These are phyloP conservation scores for Megaustenia siamemsis DNA, from an alignment of 2,888 invertebrate genomes.

Conservation along the genomic window DNA sequence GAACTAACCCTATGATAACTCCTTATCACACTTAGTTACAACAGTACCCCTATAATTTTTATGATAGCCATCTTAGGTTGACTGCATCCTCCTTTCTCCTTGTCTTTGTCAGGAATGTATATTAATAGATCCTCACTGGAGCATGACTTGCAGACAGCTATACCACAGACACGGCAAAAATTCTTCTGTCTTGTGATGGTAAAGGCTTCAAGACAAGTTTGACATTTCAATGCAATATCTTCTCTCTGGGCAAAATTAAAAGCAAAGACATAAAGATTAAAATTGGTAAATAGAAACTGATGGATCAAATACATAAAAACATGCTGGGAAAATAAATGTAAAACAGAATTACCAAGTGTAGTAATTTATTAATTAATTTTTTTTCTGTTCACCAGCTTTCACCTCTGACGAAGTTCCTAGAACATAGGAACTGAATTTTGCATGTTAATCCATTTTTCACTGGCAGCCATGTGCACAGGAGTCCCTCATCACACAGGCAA, in stretches of 20 bases:
- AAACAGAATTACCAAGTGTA: too few relatives aligned
- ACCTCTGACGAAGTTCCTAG: too few relatives aligned
- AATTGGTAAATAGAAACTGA: too few relatives aligned
- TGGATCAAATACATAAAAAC: too few relatives aligned
- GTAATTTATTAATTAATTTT: too few relatives aligned
- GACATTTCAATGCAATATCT: conserved; percentile 64
- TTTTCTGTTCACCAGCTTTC: too few relatives aligned
- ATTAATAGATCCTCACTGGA: conserved; percentile 68
- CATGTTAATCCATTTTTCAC: too few relatives aligned
- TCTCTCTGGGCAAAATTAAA: conserved; percentile 63
- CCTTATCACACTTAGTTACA: background rate
- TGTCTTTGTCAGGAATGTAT: conserved; percentile 64
- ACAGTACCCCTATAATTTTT: conserved; percentile 68
- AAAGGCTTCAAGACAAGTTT: conserved; percentile 63
- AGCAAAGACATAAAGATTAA: background rate
- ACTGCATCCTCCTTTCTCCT: conserved; percentile 40
- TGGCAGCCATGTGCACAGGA: too few relatives aligned
- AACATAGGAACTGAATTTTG: too few relatives aligned
- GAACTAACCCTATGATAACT: background rate
- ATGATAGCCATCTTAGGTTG: conserved; percentile 69
- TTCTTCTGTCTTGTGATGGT: conserved; percentile 64
- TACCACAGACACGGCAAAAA: conserved; percentile 70
- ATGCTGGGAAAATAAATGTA: too few relatives aligned
- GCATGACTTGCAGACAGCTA: conserved; percentile 68
- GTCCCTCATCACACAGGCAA: too few relatives aligned